Base-by-base conservation (phyloP, 2,797 vertebrate species). In the Acanthornis magna region DNA sequence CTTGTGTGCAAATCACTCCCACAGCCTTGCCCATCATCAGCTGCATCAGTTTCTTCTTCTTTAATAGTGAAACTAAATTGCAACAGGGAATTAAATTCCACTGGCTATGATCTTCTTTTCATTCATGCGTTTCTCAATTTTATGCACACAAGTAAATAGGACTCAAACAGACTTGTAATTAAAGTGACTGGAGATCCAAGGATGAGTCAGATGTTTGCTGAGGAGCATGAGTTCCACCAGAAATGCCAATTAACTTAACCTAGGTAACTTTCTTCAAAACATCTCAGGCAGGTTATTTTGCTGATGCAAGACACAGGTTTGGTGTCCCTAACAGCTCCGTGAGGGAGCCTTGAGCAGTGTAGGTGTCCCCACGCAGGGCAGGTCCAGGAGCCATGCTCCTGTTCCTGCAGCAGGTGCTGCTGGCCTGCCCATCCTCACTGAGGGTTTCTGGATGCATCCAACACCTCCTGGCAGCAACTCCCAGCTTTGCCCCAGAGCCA, bases 371-470 rank as follows among this genome's bases (percentile, higher is more conserved):
- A 1, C 0, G 1, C 19, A n/a, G 22, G 7, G 2, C 18, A 30
- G 20, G 16, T 42, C 23, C 60, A 60, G 54, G 20, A 55, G 18
- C 25, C 48, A 45, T 32, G 29, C 6, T 50, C 6, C 21, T 29
- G 34, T 5, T 6, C 11, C 29, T 50, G n/a, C 53, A 55, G 15
- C 32, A 82, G 13, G 22, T 14, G 13, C 6, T 61, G 12, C 76
- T 73, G 42, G 5, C 17, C 36, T 36, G 21, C 21, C 21, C 5
- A 2, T 14, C 10, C 10, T 25, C 3, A 5, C 9, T 0, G 0
- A 58, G 14, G 21, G 18, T 5, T 23, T 32, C 20, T 1, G 8
- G 21, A 10, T 17, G 17, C 51, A 7, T 5, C 1, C 1, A 16
- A 6, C 9, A 21, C 12, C 17, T 74, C 57, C 45, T 0, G 0